Evolutionary conservation across 1,140 invertebrate species (phyloP).

Genomic region (Hestina assimilis): DNA sequence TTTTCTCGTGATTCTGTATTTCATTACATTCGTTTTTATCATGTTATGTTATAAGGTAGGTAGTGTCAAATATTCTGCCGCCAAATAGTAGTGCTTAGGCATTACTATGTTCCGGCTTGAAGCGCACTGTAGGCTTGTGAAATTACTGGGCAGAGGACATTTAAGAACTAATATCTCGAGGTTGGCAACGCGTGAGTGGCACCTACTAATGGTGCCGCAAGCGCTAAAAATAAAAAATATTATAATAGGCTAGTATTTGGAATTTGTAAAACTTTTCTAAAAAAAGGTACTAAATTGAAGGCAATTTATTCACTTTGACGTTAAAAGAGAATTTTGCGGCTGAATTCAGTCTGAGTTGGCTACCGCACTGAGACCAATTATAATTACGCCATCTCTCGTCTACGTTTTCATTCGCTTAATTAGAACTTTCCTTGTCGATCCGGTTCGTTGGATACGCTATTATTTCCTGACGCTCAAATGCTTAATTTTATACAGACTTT

Average conservation of each 20-base stretch:
- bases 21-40: too few relatives aligned
- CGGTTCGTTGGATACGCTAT: slow-evolving; percentile 14
- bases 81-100: too few relatives aligned
- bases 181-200: too few relatives aligned
- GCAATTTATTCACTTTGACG: slow-evolving; percentile 7
- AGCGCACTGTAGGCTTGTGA: too few relatives aligned
- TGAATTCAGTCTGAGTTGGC: slow-evolving; percentile 3
- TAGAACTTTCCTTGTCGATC: slow-evolving; percentile 18
- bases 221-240: background rate
- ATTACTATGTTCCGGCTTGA: too few relatives aligned
- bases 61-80: too few relatives aligned
- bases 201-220: background rate
- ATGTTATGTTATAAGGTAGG: too few relatives aligned
- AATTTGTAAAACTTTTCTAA: background rate
- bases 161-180: too few relatives aligned
- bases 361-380: slow-evolving; percentile 18
- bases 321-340: slow-evolving; percentile 12
- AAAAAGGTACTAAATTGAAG: background rate
- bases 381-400: slow-evolving; percentile 15
- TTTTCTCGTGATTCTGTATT: too few relatives aligned
- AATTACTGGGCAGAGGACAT: too few relatives aligned
- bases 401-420: slow-evolving; percentile 18
- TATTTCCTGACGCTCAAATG: background rate
- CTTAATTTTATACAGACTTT: background rate
- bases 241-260: background rate